Percentiles rank a stretch among this genome's conserved stretches.
These are phyloP conservation scores for Mercenaria mercenaria DNA, from an alignment of 1,140 invertebrate species.

Conservation along the genomic window DNA sequence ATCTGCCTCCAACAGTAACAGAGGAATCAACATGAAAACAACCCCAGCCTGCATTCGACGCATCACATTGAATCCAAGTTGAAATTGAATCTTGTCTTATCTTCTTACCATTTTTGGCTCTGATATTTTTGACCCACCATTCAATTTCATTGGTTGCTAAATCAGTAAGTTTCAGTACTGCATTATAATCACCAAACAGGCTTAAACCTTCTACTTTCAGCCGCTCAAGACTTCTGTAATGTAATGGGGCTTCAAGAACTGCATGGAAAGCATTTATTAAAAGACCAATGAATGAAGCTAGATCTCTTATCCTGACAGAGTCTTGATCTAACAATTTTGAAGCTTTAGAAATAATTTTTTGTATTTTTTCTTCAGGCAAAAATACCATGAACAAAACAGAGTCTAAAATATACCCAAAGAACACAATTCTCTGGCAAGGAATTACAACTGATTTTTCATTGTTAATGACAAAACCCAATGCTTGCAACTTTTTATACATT, in stretches of 20 bases:
- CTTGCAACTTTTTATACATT: slow-evolving; percentile 3
- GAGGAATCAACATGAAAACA: not conserved
- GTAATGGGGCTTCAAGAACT: not conserved
- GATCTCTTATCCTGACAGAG: not conserved
- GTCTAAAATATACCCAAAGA: slow-evolving; percentile 50
- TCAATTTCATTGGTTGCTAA: not conserved
- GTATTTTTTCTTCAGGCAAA: slow-evolving; percentile 6
- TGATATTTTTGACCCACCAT: not conserved
- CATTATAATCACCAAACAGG: not conserved
- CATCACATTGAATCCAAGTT: not conserved
- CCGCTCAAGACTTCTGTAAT: too few species aligned
- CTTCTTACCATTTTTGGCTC: not conserved
- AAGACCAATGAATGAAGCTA: slow-evolving; percentile 50
- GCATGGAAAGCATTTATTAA: slow-evolving; percentile 37
- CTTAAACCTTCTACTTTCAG: too few species aligned
- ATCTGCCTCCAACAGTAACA: not conserved
- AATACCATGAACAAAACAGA: slow-evolving; percentile 42
- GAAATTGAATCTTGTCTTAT: not conserved
- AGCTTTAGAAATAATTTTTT: not conserved
- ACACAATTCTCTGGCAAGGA: slow-evolving; percentile 8
- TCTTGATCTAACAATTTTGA: not conserved
- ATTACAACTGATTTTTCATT: slow-evolving; percentile 23
- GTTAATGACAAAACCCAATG: slow-evolving; percentile 10
- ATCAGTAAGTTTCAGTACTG: not conserved
- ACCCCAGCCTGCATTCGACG: not conserved